Base-by-base conservation (phyloP, 2,113 vertebrate genomes). In the Burhinus bistriatus region DNA sequence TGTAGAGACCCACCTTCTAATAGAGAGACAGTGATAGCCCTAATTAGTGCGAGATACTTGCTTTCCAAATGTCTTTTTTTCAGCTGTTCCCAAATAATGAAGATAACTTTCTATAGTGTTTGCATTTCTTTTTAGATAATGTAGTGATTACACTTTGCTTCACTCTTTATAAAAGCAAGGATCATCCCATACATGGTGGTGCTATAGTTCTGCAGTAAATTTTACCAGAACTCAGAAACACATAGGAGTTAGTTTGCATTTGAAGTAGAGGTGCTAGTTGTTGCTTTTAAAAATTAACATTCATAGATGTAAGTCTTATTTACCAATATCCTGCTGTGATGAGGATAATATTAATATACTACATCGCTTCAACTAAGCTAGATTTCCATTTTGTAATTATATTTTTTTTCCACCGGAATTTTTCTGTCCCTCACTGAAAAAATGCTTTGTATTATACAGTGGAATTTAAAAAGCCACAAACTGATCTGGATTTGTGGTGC, bases 251-350 rank as follows among this genome's bases (percentile, higher is more conserved):
- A 52, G 59, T 86, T 79, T 91, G 51, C 70, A 83, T 71, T 89
- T 83, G 42, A 68, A 92, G 57, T 18, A 45, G 38, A 93, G 40
- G 52, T 76, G 22, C 44, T 87, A 85, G 49, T 15, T 95, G 94
- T 95, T 77, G 30, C 51, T 54, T 86, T 89, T 70, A 59, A 73
- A 95, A 97, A 92, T 94, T 94, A 96, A 77, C 72, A 95, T 97
- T 97, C 96, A 70, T 83, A 88, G 81, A 64, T 86, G 58, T 83
- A 76, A 94, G 61, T 91, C 81, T 90, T 97, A 97, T 97, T 98
- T 97, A 96, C 81, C 29, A 89, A 42, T 83, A 66, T 21, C 96
- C 91, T 96, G 86, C 97, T 97, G 96, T 90, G 94, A 90, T 92
- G 75, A 94, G 96, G 97, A 93, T 94, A 95, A 83, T 62, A 38